Percentiles rank a stretch among this genome's conserved stretches.
Conservation (phyloP, 2,888 invertebrate genomes). For the Brachypalpus laphriformis region DNA sequence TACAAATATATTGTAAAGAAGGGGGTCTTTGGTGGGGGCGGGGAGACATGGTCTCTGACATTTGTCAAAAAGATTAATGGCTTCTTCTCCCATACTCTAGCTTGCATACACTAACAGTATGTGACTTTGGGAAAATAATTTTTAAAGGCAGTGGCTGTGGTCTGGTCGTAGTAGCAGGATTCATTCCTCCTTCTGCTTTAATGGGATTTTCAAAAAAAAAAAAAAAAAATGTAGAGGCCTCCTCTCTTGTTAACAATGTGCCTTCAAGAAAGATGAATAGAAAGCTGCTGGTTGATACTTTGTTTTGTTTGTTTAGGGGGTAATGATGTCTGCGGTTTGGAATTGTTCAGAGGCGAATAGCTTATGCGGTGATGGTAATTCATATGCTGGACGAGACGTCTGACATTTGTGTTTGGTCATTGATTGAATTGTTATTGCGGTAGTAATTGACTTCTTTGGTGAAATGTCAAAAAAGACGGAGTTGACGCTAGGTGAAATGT, state of each 20-base stretch:
- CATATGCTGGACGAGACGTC: constrained; percentile 42
- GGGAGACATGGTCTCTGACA: constrained; percentile 57
- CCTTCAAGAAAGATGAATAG: constrained; percentile 46
- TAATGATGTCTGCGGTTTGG: constrained; percentile 55
- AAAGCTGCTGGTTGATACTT: constrained; percentile 41
- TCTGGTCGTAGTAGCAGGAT: background rate
- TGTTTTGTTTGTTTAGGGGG: constrained; percentile 39
- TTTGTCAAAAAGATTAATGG: constrained; percentile 73
- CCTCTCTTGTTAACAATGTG: background rate
- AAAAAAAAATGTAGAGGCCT: no score
- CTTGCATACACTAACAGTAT: constrained; percentile 51
- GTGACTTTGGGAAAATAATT: constrained; percentile 44
- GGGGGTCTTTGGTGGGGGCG: background rate
- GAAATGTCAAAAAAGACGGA: constrained; percentile 38
- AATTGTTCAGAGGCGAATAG: constrained; percentile 20
- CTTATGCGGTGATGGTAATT: constrained; percentile 30
- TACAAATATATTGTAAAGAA: background rate
- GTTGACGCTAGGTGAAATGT: no score
- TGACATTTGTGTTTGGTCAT: constrained; percentile 65
- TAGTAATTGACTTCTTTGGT: constrained; percentile 43
- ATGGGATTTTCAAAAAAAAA: constrained; percentile 48
- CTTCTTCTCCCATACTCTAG: constrained; percentile 45
- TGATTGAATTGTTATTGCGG: constrained; percentile 61
- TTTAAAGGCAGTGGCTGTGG: constrained; percentile 16
- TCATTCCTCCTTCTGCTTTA: constrained; percentile 56